Evolutionary conservation across 2,888 invertebrate species (phyloP).

Genomic region (Coremacera marginata): DNA sequence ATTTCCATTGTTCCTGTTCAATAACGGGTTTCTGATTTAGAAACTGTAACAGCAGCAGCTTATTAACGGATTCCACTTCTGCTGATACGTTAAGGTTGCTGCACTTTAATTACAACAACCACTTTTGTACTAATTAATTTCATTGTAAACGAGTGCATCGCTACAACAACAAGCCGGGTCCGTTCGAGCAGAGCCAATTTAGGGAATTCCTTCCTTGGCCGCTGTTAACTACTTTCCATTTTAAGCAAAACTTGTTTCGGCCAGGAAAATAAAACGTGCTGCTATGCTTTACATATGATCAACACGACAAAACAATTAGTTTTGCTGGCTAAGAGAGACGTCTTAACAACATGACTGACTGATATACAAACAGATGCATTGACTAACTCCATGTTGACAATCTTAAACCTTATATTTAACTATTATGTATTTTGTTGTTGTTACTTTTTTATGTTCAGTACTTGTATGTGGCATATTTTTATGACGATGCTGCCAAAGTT

Average conservation of each 20-base stretch:
- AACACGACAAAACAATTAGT: background rate
- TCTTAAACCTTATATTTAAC: too few species aligned
- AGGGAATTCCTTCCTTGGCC: conserved; percentile 25
- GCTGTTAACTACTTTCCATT: conserved; percentile 17
- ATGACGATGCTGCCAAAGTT: background rate
- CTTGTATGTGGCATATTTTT: too few species aligned
- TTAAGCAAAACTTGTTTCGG: background rate
- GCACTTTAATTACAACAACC: background rate
- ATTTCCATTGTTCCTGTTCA: background rate
- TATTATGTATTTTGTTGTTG: too few species aligned
- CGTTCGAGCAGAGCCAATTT: conserved; percentile 11
- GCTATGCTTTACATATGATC: too few species aligned
- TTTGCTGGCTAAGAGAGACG: background rate
- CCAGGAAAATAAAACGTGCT: too few species aligned
- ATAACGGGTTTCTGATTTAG: background rate
- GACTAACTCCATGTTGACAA: background rate
- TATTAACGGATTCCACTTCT: background rate
- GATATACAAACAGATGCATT: background rate
- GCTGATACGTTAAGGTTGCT: background rate
- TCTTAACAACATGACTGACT: background rate
- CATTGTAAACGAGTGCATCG: conserved; percentile 20
- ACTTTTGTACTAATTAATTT: conserved; percentile 4
- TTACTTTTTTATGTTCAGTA: too few species aligned
- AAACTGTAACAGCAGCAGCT: background rate
- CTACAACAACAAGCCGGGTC: background rate